Evolutionary conservation across 2,797 vertebrate genomes (phyloP).

Genomic region (Smutsia gigantea): DNA sequence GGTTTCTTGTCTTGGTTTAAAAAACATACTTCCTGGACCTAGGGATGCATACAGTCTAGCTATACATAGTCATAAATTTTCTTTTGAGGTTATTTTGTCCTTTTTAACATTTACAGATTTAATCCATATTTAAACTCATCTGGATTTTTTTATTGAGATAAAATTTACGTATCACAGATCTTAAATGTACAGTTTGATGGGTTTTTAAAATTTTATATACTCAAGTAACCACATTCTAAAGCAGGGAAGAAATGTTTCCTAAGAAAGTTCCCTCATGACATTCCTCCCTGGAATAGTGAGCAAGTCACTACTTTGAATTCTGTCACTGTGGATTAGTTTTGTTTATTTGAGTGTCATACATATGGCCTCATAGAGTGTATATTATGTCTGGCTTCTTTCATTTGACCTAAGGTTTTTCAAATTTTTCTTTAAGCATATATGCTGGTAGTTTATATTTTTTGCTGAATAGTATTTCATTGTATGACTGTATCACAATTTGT

Average conservation of each 20-base stretch:
- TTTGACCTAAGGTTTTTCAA: not conserved
- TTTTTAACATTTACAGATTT: conserved; percentile 43
- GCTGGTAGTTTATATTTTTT: not conserved
- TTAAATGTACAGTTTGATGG: not conserved
- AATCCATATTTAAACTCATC: conserved; percentile 32
- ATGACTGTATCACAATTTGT: not conserved
- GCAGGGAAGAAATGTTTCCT: not conserved
- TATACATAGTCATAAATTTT: not conserved
- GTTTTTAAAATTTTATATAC: not conserved
- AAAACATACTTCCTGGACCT: conserved; percentile 31
- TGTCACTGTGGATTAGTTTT: not conserved
- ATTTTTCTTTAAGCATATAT: not conserved
- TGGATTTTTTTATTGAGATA: conserved; percentile 16
- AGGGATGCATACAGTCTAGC: not conserved
- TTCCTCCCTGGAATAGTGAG: not conserved
- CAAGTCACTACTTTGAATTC: not conserved
- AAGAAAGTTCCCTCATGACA: not conserved
- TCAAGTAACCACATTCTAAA: not conserved
- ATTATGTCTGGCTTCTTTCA: not conserved
- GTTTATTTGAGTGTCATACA: not conserved
- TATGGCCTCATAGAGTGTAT: not conserved
- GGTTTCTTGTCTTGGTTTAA: not conserved
- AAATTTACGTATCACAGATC: conserved; percentile 20
- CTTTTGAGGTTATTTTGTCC: not conserved
- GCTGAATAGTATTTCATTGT: not conserved